phyloP scores from a whole-genome alignment of 2,797 vertebrate genomes.

The Molossus molossus region DNA sequence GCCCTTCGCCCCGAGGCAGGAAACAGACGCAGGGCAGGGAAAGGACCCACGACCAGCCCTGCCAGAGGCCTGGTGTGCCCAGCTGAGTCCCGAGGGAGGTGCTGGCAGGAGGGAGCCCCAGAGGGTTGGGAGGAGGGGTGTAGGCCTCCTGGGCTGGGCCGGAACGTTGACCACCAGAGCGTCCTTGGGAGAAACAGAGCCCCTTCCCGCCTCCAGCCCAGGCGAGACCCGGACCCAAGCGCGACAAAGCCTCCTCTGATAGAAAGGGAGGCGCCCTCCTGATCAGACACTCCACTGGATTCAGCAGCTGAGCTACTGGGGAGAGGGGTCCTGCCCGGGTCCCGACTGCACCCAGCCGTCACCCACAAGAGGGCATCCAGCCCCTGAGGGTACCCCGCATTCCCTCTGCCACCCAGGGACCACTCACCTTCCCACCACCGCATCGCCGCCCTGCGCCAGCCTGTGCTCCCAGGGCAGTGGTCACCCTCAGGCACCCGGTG shows the following conservation, averaged over 20 bases:
- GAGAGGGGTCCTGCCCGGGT: background rate
- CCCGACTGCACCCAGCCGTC: background rate
- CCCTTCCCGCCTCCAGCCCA: rapidly evolving
- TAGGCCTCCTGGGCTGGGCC: background rate
- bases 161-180: background rate
- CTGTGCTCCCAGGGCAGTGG: rapidly evolving
- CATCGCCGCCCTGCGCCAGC: rapidly evolving
- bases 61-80: rapidly evolving
- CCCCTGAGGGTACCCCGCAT: rapidly evolving
- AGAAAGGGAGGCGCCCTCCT: background rate
- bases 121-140: background rate
- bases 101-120: background rate
- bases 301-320: background rate
- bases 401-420: background rate
- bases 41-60: background rate
- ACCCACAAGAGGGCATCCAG: rapidly evolving
- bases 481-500: rapidly evolving
- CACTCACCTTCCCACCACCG: background rate
- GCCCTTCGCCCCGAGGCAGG: background rate
- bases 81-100: background rate
- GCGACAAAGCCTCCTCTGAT: no score
- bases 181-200: background rate
- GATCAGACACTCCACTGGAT: rapidly evolving
- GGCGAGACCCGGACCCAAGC: background rate
- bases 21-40: background rate